Evolutionary conservation across 2,888 invertebrate species (phyloP), one percentile per base, ranked within the genome.

Genomic region (Scaptodrosophila latifasciaeformis): DNA sequence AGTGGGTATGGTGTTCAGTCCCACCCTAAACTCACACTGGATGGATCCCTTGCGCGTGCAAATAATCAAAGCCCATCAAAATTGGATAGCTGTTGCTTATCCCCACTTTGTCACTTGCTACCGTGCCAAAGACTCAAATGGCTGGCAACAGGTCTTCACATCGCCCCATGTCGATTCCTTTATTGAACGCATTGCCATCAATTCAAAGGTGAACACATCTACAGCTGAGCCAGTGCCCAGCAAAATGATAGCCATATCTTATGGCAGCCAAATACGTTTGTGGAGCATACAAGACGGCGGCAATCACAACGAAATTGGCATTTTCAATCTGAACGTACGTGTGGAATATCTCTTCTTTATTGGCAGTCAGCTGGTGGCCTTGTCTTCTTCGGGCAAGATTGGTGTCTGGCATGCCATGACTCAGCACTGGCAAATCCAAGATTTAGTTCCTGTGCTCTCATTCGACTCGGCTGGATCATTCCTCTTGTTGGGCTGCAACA

Each of bases 391-490:
- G 5, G 96, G 96, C 3, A 97, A 97, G 87, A 95, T 99, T 17
- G 98, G 99, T 1, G 98, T 99, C n/a, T 99, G 98, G 98, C 98
- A 99, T 86, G 96, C 97, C 0, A 97, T 97, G 93, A 97, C 97
- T 0, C 97, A 97, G 81, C 97, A 98, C 86, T 99, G 98, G 97
- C 98, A 98, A 88, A 93, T 96, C 35, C 97, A 97, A 85, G 97
- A 98, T 86, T 94, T 98, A 10, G 94, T 96, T 13, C 95, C 97
- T 1, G 96, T 99, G 1, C 92, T 96, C 6, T 97, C 97, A 0
- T 96, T 96, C 84, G 99, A 99, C 86, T 97, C 97, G 0, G 98
- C 98, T 17, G 98, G 98, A 0, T 97, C 96, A 0, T 97, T 99
- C 85, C 88, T 99, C 1, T 87, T 99, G 29, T 89, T 99, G 0